Evolutionary conservation across 2,797 vertebrate species (phyloP).

Genomic region (Chrosomus eos): DNA sequence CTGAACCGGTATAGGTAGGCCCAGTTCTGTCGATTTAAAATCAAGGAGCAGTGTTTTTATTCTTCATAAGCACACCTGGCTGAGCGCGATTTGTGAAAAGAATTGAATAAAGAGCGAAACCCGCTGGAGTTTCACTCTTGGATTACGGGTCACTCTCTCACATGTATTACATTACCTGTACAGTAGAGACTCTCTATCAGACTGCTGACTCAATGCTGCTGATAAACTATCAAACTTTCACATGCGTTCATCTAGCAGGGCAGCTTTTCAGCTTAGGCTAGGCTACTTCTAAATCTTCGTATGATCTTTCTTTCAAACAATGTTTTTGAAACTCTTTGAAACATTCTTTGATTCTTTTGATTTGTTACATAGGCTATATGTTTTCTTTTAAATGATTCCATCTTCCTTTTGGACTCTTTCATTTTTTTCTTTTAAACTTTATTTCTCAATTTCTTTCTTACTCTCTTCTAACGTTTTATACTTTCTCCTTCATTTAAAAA

Average conservation of each 20-base stretch:
- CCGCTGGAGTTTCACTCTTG: neutral
- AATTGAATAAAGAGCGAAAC: neutral
- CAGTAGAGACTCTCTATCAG: neutral
- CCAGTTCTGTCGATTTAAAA: neutral
- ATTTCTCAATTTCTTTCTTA: neutral
- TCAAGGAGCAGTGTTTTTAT: too few relatives aligned
- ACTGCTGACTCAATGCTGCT: neutral
- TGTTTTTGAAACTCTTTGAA: too few relatives aligned
- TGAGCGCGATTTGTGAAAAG: neutral
- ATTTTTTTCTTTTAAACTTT: neutral
- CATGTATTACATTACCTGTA: constrained; percentile 1
- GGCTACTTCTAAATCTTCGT: too few relatives aligned
- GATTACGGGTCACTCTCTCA: neutral
- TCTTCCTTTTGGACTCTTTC: neutral
- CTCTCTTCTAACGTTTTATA: neutral
- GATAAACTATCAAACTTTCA: neutral
- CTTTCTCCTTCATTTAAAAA: neutral
- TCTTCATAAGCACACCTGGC: neutral
- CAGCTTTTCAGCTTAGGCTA: neutral
- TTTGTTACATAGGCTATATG: neutral
- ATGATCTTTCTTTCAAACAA: neutral
- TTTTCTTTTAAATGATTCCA: neutral
- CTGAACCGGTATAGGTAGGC: too few relatives aligned
- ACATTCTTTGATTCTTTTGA: neutral
- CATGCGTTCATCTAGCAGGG: neutral